Base-by-base conservation (phyloP, 2,888 invertebrate genomes). In the Spatulosminthurus flaviceps region DNA sequence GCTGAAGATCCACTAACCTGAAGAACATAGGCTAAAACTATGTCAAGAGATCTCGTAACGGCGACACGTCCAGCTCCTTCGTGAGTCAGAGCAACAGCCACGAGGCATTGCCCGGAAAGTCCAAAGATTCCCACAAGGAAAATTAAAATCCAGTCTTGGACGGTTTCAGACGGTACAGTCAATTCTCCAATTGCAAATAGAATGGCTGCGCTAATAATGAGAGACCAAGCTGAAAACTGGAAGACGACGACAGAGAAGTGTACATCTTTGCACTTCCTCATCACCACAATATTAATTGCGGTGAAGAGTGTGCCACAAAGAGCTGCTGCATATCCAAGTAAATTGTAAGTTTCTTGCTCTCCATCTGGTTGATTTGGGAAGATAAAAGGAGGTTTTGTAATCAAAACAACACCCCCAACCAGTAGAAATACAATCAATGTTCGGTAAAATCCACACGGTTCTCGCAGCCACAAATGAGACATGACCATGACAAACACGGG, bases 21-120 rank as follows among this genome's bases (percentile, higher is more conserved):
- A 24, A 89, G 86, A 21, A 88, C 74, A 73, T 88, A 89, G 16
- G 89, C 89, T 28, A 89, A 84, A 43, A 89, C 88, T 73, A 89
- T 89, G 79, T 89, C 89, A 78, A 89, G 86, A 0, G 89, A 89
- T 77, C 89, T 86, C 0, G 89, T 89, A 5, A 89, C 88, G 2
- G 89, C 88, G 0, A 89, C 88, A 81, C 88, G 87, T 19, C 88
- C 89, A n/a, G 89, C 89, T 0, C 88, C 88, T 84, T 89, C 89
- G 79, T 88, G 87, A 81, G 88, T 87, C 26, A 89, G 86, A 0
- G 89, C 89, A 41, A 88, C 88, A 0, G 89, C 88, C 7, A 89
- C 88, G 4, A 89, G 83, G 43, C 88, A 86, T 85, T 89, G 89
- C 1, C 89, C 89, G 1, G 86, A 84, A 0, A 89, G 85, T n/a